Evolutionary conservation across 2,888 invertebrate species (phyloP), one percentile per base, ranked within the genome.

Genomic region (Hartigia nigra): DNA sequence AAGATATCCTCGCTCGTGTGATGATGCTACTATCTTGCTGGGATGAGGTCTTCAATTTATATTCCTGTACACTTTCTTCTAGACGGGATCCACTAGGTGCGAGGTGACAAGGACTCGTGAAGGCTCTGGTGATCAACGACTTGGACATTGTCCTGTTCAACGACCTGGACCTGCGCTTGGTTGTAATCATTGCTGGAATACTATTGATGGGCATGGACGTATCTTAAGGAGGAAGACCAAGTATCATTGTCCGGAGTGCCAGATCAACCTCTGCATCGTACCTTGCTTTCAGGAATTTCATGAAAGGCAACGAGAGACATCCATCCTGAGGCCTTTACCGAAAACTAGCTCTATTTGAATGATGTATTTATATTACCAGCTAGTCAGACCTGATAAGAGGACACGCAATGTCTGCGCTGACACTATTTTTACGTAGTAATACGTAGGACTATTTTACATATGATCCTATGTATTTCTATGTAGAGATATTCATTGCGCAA

Each of bases 121-220:
- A 37, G 85, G 81, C 70, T 82, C 82, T 32, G 86, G 88, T 4
- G 90, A 88, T 77, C 92, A 85, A 87, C 93, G 96, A 79, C 95
- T 96, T 75, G 96, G 96, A 87, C 97, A 97, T 92, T 97, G 97
- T 89, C 97, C 97, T 12, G 96, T 96, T 12, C 95, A 96, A 76
- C 93, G 97, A 77, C 95, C 95, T 12, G 97, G 97, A 0, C 97
- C 97, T 9, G 97, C 97, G 3, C 92, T 97, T 82, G 96, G 97
- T 84, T 97, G 97, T 92, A 97, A 97, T 92, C 97, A 95, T 91
- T 97, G 97, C 92, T 97, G 97, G 97, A 97, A 97, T 91, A 97
- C 97, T 0, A 96, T 97, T 74, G 97, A 97, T 90, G 95, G 94
- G 74, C 95, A 96, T 92, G 96, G 96, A 69, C 93, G 97, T 83